Base-by-base conservation (phyloP, 30 jellyfish, hydroid and myxozoan species). In the Hydractinia echinata region DNA sequence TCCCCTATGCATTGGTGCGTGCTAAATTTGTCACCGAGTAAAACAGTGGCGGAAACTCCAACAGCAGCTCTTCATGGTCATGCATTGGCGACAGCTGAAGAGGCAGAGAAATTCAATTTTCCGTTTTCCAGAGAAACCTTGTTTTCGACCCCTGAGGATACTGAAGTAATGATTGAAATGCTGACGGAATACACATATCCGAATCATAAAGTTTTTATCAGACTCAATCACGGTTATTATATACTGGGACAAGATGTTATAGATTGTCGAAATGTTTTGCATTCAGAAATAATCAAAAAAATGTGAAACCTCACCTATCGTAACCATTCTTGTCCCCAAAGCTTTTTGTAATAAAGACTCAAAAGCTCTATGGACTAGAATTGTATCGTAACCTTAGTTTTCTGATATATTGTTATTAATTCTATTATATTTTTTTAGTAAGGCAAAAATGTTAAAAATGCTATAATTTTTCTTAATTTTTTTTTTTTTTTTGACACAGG, bases 91-190 rank as follows among this genome's bases (percentile, higher is more conserved):
- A 64, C 74, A 7, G 74, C 39, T 44, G 74, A 64, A 51, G 74
- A 64, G 74, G 74, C 74, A n/a, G 74, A 1, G 19, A 64, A 64
- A 64, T 64, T 1, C 4, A 51, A 64, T 2, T 64, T 64, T 13
- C 74, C 74, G 19, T 64, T n/a, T 13, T 64, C 74, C 51, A 64
- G 39, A 64, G 74, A 64, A 13, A 64, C 74, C 10, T n/a, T 64
- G 74, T 64, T 44, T 64, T 64, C 74, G 18, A 64, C 74, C 19
- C 74, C 74, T n/a, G 74, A 64, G 39, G 74, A 64, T 64, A 64
- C 74, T 51, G 74, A 64, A 64, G 74, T 64, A 6, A 64, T 64
- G 74, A 64, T 64, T 6, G 74, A 64, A 7, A 64, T 64, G 74
- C 39, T 64, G 74, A 64, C 3, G 16, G 39, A 64, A 13, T 51